Evolutionary conservation across 2,113 vertebrate species (phyloP).

Genomic region (Scartelaos histophorus): DNA sequence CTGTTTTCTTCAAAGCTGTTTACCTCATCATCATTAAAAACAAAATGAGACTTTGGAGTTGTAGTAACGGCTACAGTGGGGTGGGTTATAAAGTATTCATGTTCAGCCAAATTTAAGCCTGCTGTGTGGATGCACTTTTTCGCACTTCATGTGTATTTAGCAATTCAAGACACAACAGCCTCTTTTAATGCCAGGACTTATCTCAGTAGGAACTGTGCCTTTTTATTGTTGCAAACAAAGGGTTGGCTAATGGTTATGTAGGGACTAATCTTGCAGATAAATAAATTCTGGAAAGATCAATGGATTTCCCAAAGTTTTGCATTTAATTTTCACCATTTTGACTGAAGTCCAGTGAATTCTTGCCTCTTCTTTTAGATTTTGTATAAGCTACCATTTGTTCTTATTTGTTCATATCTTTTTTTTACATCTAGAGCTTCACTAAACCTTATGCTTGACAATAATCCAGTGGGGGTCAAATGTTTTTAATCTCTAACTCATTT

Average conservation of each 20-base stretch:
- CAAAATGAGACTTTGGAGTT: not conserved
- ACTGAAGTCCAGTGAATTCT: conserved; percentile 11
- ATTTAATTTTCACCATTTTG: conserved; percentile 27
- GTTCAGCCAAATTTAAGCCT: not conserved
- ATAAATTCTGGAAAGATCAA: conserved; percentile 13
- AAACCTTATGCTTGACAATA: conserved; percentile 35
- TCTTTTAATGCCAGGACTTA: conserved; percentile 15
- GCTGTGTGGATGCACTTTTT: conserved; percentile 1
- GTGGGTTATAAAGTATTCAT: not conserved
- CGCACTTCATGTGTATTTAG: not conserved
- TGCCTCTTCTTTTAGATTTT: not conserved
- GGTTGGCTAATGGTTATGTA: not conserved
- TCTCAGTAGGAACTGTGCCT: not conserved
- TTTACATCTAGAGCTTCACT: not conserved
- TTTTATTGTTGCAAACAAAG: conserved; percentile 34
- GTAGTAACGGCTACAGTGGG: not conserved
- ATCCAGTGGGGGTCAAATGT: conserved; percentile 7
- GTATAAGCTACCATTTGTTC: no score
- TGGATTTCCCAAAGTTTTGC: conserved; percentile 1
- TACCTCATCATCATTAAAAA: not conserved
- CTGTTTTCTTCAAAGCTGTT: conserved; percentile 18
- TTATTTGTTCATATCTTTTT: not conserved
- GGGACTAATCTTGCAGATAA: conserved; percentile 31
- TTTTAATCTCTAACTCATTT: conserved; percentile 18
- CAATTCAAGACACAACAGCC: conserved; percentile 17